A percentile compares a stretch with the other conserved stretches of the same genome.
These are phyloP conservation scores for Lycia hirtaria DNA, from an alignment of 2,888 invertebrate genomes.

Conservation along the genomic window DNA sequence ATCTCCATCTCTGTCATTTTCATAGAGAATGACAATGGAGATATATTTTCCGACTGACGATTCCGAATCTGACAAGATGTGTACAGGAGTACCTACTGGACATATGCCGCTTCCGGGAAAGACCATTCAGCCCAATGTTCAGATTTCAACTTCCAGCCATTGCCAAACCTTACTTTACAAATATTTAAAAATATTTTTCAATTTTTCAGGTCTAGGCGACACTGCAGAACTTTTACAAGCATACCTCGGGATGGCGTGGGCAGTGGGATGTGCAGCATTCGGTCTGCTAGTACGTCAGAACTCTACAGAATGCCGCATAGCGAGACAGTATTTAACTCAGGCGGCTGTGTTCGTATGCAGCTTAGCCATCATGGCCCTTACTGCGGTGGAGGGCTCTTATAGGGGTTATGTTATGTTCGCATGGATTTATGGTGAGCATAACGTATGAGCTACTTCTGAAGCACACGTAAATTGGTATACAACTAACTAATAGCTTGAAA, in stretches of 20 bases:
- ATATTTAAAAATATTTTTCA: neutral
- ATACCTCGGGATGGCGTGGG: slow-evolving; percentile 93
- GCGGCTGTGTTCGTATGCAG: slow-evolving; percentile 92
- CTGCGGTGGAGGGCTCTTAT: slow-evolving; percentile 91
- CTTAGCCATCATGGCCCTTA: slow-evolving; percentile 90
- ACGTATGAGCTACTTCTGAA: neutral
- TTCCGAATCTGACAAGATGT: no score
- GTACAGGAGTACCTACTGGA: no score
- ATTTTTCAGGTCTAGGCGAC: slow-evolving; percentile 78
- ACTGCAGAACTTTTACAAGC: slow-evolving; percentile 88
- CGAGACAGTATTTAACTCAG: slow-evolving; percentile 93
- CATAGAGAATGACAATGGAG: no score
- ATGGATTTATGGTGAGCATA: slow-evolving; percentile 89
- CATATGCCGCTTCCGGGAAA: no score
- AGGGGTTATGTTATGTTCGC: slow-evolving; percentile 92
- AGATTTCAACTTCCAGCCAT: no score
- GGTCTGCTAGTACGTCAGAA: slow-evolving; percentile 93
- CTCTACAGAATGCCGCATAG: slow-evolving; percentile 93
- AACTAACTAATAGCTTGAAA: no score
- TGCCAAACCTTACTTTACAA: no score
- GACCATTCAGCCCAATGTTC: no score
- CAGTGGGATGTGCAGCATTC: slow-evolving; percentile 92
- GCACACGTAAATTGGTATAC: neutral
- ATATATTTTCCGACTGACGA: no score
- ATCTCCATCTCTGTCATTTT: no score